Evolutionary conservation across 2,888 invertebrate species (phyloP).

Genomic region (Catocala sponsa): DNA sequence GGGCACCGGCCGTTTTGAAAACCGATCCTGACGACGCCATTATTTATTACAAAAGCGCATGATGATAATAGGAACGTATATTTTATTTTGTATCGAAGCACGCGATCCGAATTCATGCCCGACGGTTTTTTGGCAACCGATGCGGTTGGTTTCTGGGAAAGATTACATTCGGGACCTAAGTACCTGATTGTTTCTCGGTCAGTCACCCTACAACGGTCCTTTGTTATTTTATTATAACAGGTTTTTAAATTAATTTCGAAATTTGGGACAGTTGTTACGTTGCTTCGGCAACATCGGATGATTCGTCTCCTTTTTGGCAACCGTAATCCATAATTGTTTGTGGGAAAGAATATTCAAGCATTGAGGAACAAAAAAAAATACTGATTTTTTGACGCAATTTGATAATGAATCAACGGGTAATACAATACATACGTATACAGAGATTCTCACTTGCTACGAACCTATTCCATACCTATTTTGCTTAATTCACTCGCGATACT

Average conservation of each 20-base stretch:
- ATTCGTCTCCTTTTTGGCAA: constrained; percentile 22
- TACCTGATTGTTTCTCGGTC: constrained; percentile 85
- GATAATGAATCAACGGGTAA: too few relatives aligned
- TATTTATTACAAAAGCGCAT: constrained; percentile 78
- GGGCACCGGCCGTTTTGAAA: constrained; percentile 66
- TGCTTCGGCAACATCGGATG: constrained; percentile 25
- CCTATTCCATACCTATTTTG: too few relatives aligned
- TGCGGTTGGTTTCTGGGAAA: constrained; percentile 80
- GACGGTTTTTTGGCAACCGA: constrained; percentile 81
- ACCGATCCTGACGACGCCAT: constrained; percentile 69
- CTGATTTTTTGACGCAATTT: too few relatives aligned
- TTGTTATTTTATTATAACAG: constrained; percentile 71
- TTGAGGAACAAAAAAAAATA: too few relatives aligned
- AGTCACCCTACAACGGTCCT: constrained; percentile 68
- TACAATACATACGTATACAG: too few relatives aligned
- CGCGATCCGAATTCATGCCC: constrained; percentile 60
- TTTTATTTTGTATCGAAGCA: constrained; percentile 69
- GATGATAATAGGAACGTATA: constrained; percentile 73
- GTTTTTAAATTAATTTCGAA: constrained; percentile 65
- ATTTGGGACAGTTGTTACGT: constrained; percentile 61
- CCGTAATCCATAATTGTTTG: background rate
- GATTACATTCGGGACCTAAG: constrained; percentile 82
- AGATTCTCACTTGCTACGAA: too few relatives aligned
- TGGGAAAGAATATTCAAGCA: too few relatives aligned
- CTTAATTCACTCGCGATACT: too few relatives aligned